Evolutionary conservation across 2,113 vertebrate genomes (phyloP), one percentile per base, ranked within the genome.

Genomic region (Phrynocephalus versicolor): DNA sequence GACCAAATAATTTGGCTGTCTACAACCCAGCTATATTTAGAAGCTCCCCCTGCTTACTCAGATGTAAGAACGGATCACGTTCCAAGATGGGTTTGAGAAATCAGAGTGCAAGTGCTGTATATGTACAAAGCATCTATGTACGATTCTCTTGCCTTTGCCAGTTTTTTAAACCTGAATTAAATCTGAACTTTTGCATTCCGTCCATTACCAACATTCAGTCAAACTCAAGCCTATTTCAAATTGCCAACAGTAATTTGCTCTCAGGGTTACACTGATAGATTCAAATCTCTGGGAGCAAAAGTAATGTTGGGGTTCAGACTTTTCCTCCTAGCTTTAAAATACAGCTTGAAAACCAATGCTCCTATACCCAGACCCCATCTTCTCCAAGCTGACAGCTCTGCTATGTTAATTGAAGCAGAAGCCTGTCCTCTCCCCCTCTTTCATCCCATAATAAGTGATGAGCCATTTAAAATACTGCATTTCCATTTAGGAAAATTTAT

Each of bases 401-500:
- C 78, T 0, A 0, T 5, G 0, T 64, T 87, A 91, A 69, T 87
- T 90, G 89, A 76, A 78, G 65, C 80, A 70, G 74, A 58, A 87
- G 74, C 75, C n/a, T 77, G 75, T 87, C 71, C 19, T 74, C 19
- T 16, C 85, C 83, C 64, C 79, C 80, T 85, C 83, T 85, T 80
- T 78, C 65, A 88, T 87, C 89, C 91, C 81, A 88, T 87, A 85
- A 79, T 65, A 88, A 91, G 64, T 27, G 80, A 0, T 0, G 83
- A 51, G 23, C 64, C 83, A 70, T 62, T 94, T 76, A 85, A 92
- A 93, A 92, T 87, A 23, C 85, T 71, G 72, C 89, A 91, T 82
- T 81, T 73, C 89, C 82, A 90, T 88, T 95, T 92, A 90, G 85
- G 84, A 83, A 93, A 91, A 93, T 94, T 93, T 92, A 95, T 93